These are phyloP conservation scores for Lagorchestes hirsutus DNA, from an alignment of 2,797 vertebrate genomes.

Conservation along the genomic window DNA sequence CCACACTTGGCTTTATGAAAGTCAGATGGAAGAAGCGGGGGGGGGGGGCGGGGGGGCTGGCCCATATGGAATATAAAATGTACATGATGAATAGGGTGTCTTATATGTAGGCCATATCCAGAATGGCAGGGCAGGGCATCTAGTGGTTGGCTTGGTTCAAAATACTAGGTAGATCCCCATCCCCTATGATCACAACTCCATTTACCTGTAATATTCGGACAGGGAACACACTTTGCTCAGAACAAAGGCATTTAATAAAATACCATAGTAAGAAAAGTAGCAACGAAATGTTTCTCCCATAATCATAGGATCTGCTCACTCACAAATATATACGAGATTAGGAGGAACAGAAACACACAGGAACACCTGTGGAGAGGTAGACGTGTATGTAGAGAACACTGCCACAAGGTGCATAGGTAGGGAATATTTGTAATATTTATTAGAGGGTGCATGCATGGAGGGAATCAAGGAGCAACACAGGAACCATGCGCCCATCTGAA, in stretches of 20 bases:
- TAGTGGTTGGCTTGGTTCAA: not conserved
- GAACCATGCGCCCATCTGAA: not conserved
- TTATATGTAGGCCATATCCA: not conserved
- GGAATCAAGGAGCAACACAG: not conserved
- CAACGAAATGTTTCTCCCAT: not conserved
- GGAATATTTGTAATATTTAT: not conserved
- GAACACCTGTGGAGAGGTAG: not conserved
- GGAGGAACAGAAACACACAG: not conserved
- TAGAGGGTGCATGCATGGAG: not conserved
- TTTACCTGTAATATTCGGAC: not conserved
- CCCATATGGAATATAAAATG: too few relatives aligned
- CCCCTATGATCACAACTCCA: not conserved
- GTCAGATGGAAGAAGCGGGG: not conserved
- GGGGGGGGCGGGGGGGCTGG: not conserved
- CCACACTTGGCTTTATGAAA: not conserved
- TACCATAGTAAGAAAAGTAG: not conserved
- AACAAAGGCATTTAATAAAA: not conserved
- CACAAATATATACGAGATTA: not conserved
- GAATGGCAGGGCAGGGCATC: not conserved
- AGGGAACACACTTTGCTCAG: not conserved
- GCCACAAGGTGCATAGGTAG: not conserved
- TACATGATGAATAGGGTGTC: not conserved
- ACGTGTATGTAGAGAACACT: not conserved
- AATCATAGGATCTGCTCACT: not conserved
- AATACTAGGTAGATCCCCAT: not conserved